These are phyloP conservation scores for Gallinago undulata DNA, from an alignment of 2,113 vertebrate genomes.

Conservation along the genomic window DNA sequence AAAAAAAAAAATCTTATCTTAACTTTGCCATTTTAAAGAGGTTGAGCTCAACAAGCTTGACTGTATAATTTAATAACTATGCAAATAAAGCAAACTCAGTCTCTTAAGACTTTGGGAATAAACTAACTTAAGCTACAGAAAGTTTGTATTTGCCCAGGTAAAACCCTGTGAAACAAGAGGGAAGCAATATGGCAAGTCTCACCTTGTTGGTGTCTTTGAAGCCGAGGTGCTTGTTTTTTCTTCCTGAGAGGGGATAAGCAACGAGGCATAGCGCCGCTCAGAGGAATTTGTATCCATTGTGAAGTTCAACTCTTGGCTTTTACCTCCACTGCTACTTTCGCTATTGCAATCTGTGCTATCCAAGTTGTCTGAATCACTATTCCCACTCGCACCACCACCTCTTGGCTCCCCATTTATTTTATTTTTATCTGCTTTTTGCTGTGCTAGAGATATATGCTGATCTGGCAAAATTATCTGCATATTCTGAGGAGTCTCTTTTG, in stretches of 20 bases:
- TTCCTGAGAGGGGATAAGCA: conserved; percentile 81
- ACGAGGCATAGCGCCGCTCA: conserved; percentile 82
- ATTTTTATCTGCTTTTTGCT: conserved; percentile 97
- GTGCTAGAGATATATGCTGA: conserved; percentile 92
- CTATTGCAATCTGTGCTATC: conserved; percentile 97
- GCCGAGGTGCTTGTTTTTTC: conserved; percentile 83
- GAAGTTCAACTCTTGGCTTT: conserved; percentile 93
- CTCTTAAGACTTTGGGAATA: background rate
- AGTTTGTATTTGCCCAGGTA: background rate
- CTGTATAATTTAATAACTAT: background rate
- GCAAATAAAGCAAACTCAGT: background rate
- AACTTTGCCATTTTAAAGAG: background rate
- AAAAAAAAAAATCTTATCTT: background rate
- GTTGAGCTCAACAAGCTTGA: background rate
- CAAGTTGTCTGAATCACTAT: conserved; percentile 94
- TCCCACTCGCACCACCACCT: conserved; percentile 85
- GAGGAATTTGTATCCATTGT: conserved; percentile 83
- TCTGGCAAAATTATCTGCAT: conserved; percentile 94
- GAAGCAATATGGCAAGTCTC: background rate
- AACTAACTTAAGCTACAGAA: background rate
- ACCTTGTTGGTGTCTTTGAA: conserved; percentile 87
- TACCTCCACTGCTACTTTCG: conserved; percentile 93
- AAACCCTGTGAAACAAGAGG: background rate
- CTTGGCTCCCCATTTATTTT: conserved; percentile 94
- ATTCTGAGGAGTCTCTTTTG: conserved; percentile 89